Conservation (phyloP, 2,113 vertebrate genomes). For the Ammodytes marinus region DNA sequence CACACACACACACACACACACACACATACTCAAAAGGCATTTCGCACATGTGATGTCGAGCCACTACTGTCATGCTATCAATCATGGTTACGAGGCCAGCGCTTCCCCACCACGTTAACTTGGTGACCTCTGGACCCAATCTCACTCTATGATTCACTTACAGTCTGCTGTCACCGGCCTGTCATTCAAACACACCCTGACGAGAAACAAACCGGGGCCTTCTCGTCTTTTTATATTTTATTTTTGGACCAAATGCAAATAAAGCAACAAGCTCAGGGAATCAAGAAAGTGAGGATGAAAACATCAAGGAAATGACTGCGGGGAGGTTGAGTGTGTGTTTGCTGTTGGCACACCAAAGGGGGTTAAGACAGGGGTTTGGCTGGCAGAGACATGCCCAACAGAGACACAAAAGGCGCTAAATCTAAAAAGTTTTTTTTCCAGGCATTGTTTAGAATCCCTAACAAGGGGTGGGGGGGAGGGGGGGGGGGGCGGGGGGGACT, state of each 20-base stretch:
- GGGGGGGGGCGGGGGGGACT: no score
- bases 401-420: conserved; percentile 80
- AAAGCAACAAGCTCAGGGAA: conserved; percentile 79
- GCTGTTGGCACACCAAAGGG: conserved; percentile 79
- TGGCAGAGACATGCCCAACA: conserved; percentile 82
- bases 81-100: conserved; percentile 78
- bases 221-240: conserved; percentile 65
- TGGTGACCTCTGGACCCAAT: conserved; percentile 75
- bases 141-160: conserved; percentile 76
- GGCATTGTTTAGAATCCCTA: conserved; percentile 85
- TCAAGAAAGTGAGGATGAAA: conserved; percentile 80
- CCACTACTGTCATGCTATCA: conserved; percentile 69
- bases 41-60: conserved; percentile 31
- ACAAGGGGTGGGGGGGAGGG: conserved; percentile 78
- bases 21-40: background rate
- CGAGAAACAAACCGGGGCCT: conserved; percentile 47
- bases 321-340: conserved; percentile 81
- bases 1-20: background rate
- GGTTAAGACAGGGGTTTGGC: conserved; percentile 84
- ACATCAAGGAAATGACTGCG: conserved; percentile 80
- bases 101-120: conserved; percentile 76
- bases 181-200: conserved; percentile 73
- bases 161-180: conserved; percentile 71
- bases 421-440: conserved; percentile 84
- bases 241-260: conserved; percentile 86